Base-by-base conservation (phyloP, 2,797 vertebrate genomes). In the Thaleichthys pacificus region DNA sequence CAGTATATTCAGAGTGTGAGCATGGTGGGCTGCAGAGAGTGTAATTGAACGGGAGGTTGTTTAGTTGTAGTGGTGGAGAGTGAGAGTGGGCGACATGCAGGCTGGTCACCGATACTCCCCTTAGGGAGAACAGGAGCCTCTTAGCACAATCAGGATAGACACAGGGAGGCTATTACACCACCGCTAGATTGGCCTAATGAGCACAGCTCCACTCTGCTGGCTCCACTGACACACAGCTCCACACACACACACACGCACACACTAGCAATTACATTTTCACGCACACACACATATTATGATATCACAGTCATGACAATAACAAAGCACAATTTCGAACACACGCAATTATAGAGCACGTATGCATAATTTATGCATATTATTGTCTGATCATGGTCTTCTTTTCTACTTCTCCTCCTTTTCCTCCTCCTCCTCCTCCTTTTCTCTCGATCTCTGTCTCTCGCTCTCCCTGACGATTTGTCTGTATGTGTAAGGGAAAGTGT, bases 21-120 rank as follows among this genome's bases (percentile, higher is more conserved):
- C 49, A 80, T 74, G 26, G n/a, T 35, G 62, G 66, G 26, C 21
- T 17, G 58, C 24, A 19, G 42, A 24, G 22, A 84, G 73, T 86
- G 88, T 91, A 92, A 92, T 93, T 93, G 89, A 89, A 91, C 89
- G 84, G 87, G 87, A 90, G 91, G 89, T 89, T 90, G 89, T 91
- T 89, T 87, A 81, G 86, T 84, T 71, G 81, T 69, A 30, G 74
- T 71, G 82, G 74, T 71, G 83, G 85, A 79, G 80, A 87, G 82
- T 75, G 78, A 86, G 84, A 84, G 86, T 84, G 86, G 84, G 84
- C 68, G 82, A 88, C 84, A 86, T 89, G 86, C 86, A 81, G 82
- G 80, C 75, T 86, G 86, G 90, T 88, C 79, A 85, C 81, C 54
- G 88, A 90, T 85, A 82, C 81, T 77, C 82, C 88, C 87, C 88